phyloP scores from a whole-genome alignment of 2,888 invertebrate genomes.

The Diogma glabrata region DNA sequence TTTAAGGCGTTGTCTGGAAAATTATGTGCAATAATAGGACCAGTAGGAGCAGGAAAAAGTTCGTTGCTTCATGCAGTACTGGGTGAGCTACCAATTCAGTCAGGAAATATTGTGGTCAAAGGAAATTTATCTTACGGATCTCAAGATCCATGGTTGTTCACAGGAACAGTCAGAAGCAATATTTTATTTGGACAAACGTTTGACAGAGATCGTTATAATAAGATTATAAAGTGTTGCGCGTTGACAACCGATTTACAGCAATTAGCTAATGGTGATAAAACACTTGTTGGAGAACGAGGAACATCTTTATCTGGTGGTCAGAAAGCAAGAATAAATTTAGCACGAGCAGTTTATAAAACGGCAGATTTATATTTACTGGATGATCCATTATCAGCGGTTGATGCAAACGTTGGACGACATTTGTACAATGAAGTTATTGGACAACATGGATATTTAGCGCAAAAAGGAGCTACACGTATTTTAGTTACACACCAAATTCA shows the following conservation, averaged over 20 bases:
- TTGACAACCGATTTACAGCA: constrained; percentile 37
- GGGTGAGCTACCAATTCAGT: constrained; percentile 43
- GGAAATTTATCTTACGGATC: constrained; percentile 49
- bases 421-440: constrained; percentile 62
- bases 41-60: constrained; percentile 21
- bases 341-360: constrained; percentile 58
- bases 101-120: constrained; percentile 40
- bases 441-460: constrained; percentile 38
- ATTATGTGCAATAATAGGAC: constrained; percentile 7
- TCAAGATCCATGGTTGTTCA: constrained; percentile 60
- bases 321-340: constrained; percentile 42
- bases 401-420: constrained; percentile 62
- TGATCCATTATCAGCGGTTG: constrained; percentile 71
- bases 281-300: constrained; percentile 60
- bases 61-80: constrained; percentile 44
- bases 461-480: constrained; percentile 48
- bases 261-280: constrained; percentile 32
- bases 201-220: constrained; percentile 48
- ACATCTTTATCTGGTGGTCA: constrained; percentile 33
- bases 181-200: constrained; percentile 60
- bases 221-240: constrained; percentile 31
- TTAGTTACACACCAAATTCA: constrained; percentile 73
- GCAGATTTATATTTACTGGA: constrained; percentile 67
- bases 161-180: constrained; percentile 53
- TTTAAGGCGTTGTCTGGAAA: neutral